A percentile compares a stretch with the other conserved stretches of the same genome.
Conservation (phyloP, 2,797 vertebrate genomes). For the Allobates femoralis region DNA sequence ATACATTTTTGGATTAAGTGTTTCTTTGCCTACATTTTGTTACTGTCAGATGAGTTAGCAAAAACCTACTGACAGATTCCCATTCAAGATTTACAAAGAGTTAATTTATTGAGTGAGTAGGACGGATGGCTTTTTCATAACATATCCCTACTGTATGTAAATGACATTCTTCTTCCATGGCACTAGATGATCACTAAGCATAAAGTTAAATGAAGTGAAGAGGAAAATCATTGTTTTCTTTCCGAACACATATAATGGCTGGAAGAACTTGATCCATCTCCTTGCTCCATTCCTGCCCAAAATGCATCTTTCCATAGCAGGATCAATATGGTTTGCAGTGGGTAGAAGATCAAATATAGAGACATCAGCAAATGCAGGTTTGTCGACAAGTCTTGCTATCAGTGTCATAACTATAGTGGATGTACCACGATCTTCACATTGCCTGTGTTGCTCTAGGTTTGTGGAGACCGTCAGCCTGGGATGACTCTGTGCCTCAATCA, state of each 20-base stretch:
- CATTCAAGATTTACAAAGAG: too few relatives aligned
- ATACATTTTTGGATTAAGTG: too few relatives aligned
- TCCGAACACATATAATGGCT: not conserved
- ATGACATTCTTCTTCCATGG: not conserved
- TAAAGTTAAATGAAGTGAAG: not conserved
- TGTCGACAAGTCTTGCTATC: too few relatives aligned
- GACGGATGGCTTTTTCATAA: not conserved
- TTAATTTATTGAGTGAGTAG: not conserved
- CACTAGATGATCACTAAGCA: not conserved
- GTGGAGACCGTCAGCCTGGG: too few relatives aligned
- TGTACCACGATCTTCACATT: too few relatives aligned
- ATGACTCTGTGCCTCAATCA: too few relatives aligned
- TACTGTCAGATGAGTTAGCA: too few relatives aligned
- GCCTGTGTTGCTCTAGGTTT: too few relatives aligned
- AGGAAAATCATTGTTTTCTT: conserved; percentile 2
- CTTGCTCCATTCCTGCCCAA: conserved; percentile 7
- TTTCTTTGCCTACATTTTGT: too few relatives aligned
- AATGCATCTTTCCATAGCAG: conserved; percentile 1
- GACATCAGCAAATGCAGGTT: not conserved
- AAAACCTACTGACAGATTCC: too few relatives aligned
- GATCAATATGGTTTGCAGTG: conserved; percentile 17
- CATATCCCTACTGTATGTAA: not conserved
- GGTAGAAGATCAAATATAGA: not conserved
- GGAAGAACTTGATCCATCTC: conserved; percentile 2
- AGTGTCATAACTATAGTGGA: too few relatives aligned